phyloP scores from a whole-genome alignment of 2,888 invertebrate genomes.

The Miltochrista miniata region DNA sequence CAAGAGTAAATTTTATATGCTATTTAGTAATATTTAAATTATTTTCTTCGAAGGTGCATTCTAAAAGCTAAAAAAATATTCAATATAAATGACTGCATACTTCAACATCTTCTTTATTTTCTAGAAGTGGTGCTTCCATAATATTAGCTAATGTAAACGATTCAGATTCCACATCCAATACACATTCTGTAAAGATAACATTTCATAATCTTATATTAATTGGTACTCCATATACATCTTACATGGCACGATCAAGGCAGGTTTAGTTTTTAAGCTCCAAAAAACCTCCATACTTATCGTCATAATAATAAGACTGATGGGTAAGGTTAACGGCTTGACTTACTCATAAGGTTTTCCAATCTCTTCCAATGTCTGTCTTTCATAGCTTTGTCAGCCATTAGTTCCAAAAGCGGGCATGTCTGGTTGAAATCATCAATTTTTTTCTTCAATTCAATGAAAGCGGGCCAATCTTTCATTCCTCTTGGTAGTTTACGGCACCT shows the following conservation, averaged over 20 bases:
- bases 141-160: conserved; percentile 91
- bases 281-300: no score
- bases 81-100: conserved; percentile 54
- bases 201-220: no score
- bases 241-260: no score
- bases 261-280: no score
- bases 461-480: conserved; percentile 94
- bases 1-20: no score
- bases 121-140: conserved; percentile 92
- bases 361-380: conserved; percentile 91
- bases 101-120: conserved; percentile 94
- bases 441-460: conserved; percentile 91
- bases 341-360: conserved; percentile 77
- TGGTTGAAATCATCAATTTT: conserved; percentile 96
- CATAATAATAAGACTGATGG: no score
- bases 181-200: conserved; percentile 68
- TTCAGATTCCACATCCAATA: conserved; percentile 91
- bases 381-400: conserved; percentile 95
- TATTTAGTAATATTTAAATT: no score
- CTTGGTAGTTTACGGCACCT: conserved; percentile 93
- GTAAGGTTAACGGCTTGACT: background rate
- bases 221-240: no score
- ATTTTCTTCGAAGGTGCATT: no score
- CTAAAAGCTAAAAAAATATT: background rate
- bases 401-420: conserved; percentile 91